phyloP scores from a whole-genome alignment of 2,113 vertebrate genomes.

The Oncorhynchus nerka region DNA sequence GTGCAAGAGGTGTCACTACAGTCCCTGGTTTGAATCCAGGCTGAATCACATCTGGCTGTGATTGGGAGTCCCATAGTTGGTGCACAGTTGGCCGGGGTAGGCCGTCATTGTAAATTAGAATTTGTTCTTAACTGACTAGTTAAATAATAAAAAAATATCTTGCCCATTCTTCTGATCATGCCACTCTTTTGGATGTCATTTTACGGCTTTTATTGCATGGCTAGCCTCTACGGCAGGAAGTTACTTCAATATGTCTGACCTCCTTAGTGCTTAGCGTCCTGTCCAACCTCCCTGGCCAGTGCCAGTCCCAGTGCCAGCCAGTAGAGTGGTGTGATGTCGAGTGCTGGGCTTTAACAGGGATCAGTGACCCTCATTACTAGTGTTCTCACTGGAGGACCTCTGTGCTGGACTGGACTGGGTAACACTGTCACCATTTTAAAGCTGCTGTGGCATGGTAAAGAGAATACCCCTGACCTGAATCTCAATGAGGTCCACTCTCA shows the following conservation, averaged over 20 bases:
- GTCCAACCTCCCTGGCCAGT: background rate
- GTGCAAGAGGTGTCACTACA: too few relatives aligned
- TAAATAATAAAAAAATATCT: too few relatives aligned
- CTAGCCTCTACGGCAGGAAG: conserved; percentile 1
- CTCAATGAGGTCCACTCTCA: too few relatives aligned
- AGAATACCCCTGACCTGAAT: background rate
- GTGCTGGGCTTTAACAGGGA: background rate
- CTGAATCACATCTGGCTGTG: too few relatives aligned
- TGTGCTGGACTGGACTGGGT: background rate
- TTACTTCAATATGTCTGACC: background rate
- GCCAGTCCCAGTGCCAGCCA: background rate
- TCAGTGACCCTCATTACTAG: conserved; percentile 7
- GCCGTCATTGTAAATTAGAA: too few relatives aligned
- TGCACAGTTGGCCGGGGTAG: too few relatives aligned
- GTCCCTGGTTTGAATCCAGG: too few relatives aligned
- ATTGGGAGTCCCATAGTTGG: too few relatives aligned
- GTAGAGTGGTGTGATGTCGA: background rate
- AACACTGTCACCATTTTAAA: background rate
- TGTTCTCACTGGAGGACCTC: background rate
- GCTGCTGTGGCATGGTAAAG: background rate
- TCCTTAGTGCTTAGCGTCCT: background rate
- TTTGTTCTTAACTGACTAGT: too few relatives aligned
- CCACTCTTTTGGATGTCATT: background rate
- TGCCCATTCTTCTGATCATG: background rate
- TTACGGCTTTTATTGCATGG: background rate